A percentile compares a stretch with the other conserved stretches of the same genome.
These are phyloP conservation scores for Drosophila planitibia DNA, from an alignment of 2,888 invertebrate genomes.

Conservation along the genomic window DNA sequence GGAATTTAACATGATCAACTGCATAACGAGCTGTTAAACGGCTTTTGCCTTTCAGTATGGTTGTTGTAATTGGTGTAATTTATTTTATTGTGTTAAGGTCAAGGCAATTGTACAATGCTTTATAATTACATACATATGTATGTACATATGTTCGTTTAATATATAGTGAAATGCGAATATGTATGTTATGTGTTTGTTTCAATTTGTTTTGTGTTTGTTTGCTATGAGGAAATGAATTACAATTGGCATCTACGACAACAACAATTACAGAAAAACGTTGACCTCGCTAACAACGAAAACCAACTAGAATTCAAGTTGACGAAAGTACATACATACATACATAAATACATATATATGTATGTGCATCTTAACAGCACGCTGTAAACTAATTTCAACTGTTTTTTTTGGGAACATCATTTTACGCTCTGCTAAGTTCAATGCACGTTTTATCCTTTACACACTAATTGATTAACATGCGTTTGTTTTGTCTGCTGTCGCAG, in stretches of 20 bases:
- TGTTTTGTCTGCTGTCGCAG: slow-evolving; percentile 20
- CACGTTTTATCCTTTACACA: slow-evolving; percentile 71
- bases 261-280: slow-evolving; percentile 42
- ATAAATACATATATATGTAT: background rate
- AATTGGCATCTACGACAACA: slow-evolving; percentile 47
- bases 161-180: slow-evolving; percentile 45
- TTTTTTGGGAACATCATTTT: background rate
- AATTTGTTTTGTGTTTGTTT: slow-evolving; percentile 34
- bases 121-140: slow-evolving; percentile 66
- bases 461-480: slow-evolving; percentile 63
- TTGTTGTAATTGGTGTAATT: slow-evolving; percentile 67
- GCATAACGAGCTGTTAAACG: slow-evolving; percentile 57
- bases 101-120: slow-evolving; percentile 77
- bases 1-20: slow-evolving; percentile 41
- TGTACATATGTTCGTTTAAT: slow-evolving; percentile 10
- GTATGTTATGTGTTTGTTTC: slow-evolving; percentile 11
- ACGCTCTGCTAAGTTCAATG: slow-evolving; percentile 57
- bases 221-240: slow-evolving; percentile 72
- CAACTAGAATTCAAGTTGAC: background rate
- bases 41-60: slow-evolving; percentile 45
- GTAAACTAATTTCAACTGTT: slow-evolving; percentile 1
- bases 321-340: background rate
- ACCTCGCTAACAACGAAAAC: slow-evolving; percentile 43
- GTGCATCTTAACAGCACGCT: slow-evolving; percentile 26
- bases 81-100: slow-evolving; percentile 83